Percentiles rank a stretch among this genome's conserved stretches.
These are phyloP conservation scores for Harpagoxenus sublaevis DNA, from an alignment of 2,888 invertebrate genomes.

Conservation along the genomic window DNA sequence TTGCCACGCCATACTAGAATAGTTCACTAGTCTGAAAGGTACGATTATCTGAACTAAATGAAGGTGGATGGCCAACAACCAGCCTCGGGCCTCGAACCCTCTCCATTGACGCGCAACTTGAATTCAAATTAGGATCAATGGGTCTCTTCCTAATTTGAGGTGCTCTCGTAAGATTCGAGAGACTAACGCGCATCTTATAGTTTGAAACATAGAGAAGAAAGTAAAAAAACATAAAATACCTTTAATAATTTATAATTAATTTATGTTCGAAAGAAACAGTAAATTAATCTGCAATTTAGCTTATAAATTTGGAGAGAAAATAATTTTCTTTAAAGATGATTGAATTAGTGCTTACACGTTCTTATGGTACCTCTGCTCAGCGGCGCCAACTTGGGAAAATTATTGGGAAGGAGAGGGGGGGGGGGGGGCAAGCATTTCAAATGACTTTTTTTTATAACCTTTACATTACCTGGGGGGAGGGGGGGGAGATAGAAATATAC, in stretches of 20 bases:
- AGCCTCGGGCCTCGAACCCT: constrained; percentile 1
- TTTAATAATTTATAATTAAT: too few species aligned
- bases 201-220: too few species aligned
- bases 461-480: too few species aligned
- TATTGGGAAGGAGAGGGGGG: too few species aligned
- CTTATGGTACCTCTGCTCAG: background rate
- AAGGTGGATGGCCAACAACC: constrained; percentile 36
- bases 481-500: too few species aligned
- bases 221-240: too few species aligned
- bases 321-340: background rate
- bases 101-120: constrained; percentile 35
- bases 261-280: background rate
- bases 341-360: background rate
- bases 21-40: constrained; percentile 76
- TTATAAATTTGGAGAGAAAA: background rate
- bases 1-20: constrained; percentile 65
- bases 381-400: too few species aligned
- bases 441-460: too few species aligned
- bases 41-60: constrained; percentile 49
- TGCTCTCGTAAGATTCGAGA: background rate
- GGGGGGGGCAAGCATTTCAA: too few species aligned
- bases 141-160: constrained; percentile 27
- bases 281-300: background rate
- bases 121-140: constrained; percentile 41
- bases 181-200: background rate